Evolutionary conservation across 2,888 invertebrate species (phyloP).

Genomic region (Ophion slaviceki): DNA sequence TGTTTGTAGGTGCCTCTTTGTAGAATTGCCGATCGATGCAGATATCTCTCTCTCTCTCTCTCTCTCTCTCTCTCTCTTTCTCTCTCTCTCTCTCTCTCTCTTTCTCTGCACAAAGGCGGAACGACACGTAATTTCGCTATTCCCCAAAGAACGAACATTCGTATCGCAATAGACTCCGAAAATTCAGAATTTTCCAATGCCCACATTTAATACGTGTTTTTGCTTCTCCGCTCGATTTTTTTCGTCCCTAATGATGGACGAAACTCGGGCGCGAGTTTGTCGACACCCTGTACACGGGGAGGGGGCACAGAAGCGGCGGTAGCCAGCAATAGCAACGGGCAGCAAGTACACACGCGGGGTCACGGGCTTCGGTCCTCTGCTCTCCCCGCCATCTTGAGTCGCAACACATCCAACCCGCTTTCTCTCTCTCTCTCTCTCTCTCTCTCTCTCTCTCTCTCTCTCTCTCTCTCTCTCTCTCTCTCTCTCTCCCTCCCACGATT

Average conservation of each 20-base stretch:
- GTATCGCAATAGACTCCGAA: too few relatives aligned
- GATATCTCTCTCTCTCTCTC: conserved; percentile 20
- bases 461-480: conserved; percentile 44
- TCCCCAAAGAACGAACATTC: too few relatives aligned
- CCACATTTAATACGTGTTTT: neutral
- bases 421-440: conserved; percentile 44
- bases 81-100: too few relatives aligned
- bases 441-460: conserved; percentile 36
- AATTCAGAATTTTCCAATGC: too few relatives aligned
- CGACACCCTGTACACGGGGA: too few relatives aligned
- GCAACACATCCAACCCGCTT: conserved; percentile 38
- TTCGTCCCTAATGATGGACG: too few relatives aligned
- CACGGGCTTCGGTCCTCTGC: conserved; percentile 64
- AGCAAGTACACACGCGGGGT: conserved; percentile 58
- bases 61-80: conserved; percentile 7
- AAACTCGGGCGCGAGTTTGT: too few relatives aligned
- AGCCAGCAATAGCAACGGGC: conserved; percentile 57
- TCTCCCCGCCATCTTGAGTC: conserved; percentile 65
- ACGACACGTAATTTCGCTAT: neutral
- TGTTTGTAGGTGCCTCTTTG: conserved; percentile 64
- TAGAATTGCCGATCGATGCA: conserved; percentile 63
- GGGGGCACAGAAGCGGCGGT: conserved; percentile 9
- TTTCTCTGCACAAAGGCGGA: too few relatives aligned
- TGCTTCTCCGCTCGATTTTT: neutral
- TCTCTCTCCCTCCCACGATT: conserved; percentile 16